Evolutionary conservation across 2,113 vertebrate species (phyloP), one percentile per base, ranked within the genome.

Genomic region (Siphamia tubifer): DNA sequence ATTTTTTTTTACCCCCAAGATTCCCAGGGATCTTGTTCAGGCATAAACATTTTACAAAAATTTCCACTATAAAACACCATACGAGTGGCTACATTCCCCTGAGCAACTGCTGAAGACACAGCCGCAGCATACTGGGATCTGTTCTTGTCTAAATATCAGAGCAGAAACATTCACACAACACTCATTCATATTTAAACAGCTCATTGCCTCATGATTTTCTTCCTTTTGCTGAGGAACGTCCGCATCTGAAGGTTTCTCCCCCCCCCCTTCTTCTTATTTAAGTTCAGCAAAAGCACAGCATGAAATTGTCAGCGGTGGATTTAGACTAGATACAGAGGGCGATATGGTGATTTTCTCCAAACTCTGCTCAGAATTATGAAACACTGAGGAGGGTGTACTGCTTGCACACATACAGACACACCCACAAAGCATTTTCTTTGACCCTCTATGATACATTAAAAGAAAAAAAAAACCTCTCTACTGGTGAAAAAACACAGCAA

Each of bases 141-240:
- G 63, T 55, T 65, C 73, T 39, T 34, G 55, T 79, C 57, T 67
- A 64, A 75, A 84, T 79, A 74, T 81, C 74, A 45, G 38, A 77
- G 48, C 73, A 32, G 58, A 66, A 48, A 24, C 67, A 39, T 80
- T 79, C 39, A 60, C 74, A 81, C 73, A 75, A 79, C 73, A 74
- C 68, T 69, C 63, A 67, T 88, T 69, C 72, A 87, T 87, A 78
- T 79, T 79, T 81, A 72, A 83, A 75, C 43, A 70, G 53, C 45
- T 64, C 54, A 32, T 51, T 38, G 55, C 65, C 61, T 71, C 56
- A 31, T 8, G 30, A 31, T 39, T 67, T 10, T n/a, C 48, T 61
- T 16, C 1, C 24, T n/a, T 55, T 68, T 7, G 1, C 66, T 23
- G 27, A 5, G 45, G 13, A 69, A 42, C 49, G 17, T 75, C 48